Evolutionary conservation across 2,113 vertebrate species (phyloP).

Genomic region (Xenotilapia leptura): DNA sequence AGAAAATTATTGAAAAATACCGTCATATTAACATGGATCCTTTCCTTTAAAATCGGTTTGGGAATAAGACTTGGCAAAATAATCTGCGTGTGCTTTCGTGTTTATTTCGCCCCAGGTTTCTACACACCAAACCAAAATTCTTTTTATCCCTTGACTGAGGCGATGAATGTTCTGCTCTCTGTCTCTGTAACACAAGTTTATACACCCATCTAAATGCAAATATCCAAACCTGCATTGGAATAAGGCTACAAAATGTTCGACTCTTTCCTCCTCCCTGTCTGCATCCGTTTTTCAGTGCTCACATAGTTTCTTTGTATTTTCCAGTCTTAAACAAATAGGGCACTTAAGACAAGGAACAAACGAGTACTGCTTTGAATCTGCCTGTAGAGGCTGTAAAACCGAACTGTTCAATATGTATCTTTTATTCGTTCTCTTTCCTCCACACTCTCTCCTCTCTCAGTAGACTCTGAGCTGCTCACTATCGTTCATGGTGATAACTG

Average conservation of each 20-base stretch:
- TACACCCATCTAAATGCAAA: slow-evolving; percentile 84
- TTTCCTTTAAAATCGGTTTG: neutral
- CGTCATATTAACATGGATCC: neutral
- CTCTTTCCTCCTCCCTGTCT: neutral
- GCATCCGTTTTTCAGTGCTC: neutral
- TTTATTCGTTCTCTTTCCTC: neutral
- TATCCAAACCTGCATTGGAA: slow-evolving; percentile 53
- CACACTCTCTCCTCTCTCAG: neutral
- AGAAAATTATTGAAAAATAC: neutral
- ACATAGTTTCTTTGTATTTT: neutral
- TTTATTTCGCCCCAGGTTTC: neutral
- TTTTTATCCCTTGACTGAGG: slow-evolving; percentile 34
- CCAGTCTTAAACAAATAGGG: slow-evolving; percentile 25
- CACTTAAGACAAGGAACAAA: neutral
- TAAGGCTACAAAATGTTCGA: slow-evolving; percentile 4
- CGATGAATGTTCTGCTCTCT: slow-evolving; percentile 34
- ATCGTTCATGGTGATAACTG: neutral
- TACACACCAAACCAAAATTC: neutral
- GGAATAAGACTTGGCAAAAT: neutral
- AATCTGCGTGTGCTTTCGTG: neutral
- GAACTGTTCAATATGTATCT: neutral
- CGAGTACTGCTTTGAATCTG: neutral
- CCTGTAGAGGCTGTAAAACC: neutral
- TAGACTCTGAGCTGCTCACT: neutral
- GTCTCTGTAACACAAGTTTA: slow-evolving; percentile 68